Base-by-base conservation (phyloP, 2,797 vertebrate species). In the Nannoperca obscura region DNA sequence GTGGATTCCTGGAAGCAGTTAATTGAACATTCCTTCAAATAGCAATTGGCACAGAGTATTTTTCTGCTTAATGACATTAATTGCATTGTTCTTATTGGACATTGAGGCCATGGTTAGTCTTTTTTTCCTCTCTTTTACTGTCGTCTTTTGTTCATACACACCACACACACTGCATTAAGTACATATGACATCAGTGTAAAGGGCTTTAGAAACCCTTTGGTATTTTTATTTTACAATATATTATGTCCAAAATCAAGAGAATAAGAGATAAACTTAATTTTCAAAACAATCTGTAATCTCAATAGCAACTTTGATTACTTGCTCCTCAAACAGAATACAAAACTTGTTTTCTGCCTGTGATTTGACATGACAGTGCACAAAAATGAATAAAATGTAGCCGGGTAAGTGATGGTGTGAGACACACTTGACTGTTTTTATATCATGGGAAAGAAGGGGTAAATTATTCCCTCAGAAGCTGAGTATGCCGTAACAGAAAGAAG, bases 351-450 rank as follows among this genome's bases (percentile, higher is more conserved):
- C 40, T 32, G 14, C 12, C 38, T 54, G 19, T 69, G 71, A 57
- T 78, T 69, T 78, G 55, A 69, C 47, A 81, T 52, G 55, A 64
- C 20, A 52, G 10, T 64, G 44, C 46, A 65, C 22, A 74, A 81
- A 76, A 71, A 70, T 78, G 60, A 73, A 71, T 73, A 55, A 83
- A 80, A 64, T 47, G 47, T 22, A 65, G 66, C 55, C n/a, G 53
- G 44, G 38, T 88, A 84, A 88, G 84, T 72, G 47, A 77, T 55
- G 73, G 71, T 62, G 62, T 85, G 75, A 66, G 72, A 83, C 64
- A 85, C 78, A 84, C 71, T 89, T 81, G 77, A 90, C 71, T 87
- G 68, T 91, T 76, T 84, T 91, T 82, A 85, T 78, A 90, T 89
- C 74, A 80, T 72, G 30, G 76, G 77, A 84, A 67, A 80, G 65